phyloP scores from a whole-genome alignment of 2,888 invertebrate species.

The Labia minor region DNA sequence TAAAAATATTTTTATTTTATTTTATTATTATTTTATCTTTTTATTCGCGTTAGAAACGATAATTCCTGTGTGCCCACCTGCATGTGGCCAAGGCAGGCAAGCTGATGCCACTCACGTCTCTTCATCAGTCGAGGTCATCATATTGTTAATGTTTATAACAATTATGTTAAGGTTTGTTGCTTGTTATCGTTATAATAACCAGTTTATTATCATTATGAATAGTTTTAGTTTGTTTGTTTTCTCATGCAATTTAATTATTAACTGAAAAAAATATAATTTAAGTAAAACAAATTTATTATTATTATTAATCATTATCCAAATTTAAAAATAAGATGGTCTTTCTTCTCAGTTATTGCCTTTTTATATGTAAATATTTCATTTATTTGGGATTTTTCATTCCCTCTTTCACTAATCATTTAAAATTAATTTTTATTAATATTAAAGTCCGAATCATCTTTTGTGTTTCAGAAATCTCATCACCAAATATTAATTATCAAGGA shows the following conservation, averaged over 20 bases:
- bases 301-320: neutral
- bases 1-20: neutral
- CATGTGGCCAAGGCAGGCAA: constrained; percentile 63
- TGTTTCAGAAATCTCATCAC: constrained; percentile 53
- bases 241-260: neutral
- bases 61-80: constrained; percentile 86
- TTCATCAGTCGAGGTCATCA: constrained; percentile 41
- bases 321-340: neutral
- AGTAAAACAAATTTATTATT: neutral
- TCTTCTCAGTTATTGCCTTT: neutral
- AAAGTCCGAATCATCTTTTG: too few relatives aligned
- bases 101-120: constrained; percentile 44
- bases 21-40: constrained; percentile 28
- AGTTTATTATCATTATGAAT: neutral
- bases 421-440: too few relatives aligned
- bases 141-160: constrained; percentile 32
- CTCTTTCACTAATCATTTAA: too few relatives aligned
- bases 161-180: constrained; percentile 25
- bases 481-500: constrained; percentile 62
- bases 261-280: neutral
- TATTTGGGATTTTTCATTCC: too few relatives aligned
- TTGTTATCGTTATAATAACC: neutral
- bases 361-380: too few relatives aligned
- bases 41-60: constrained; percentile 58
- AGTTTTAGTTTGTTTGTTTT: neutral